Percentiles rank a stretch among this genome's conserved stretches.
phyloP scores from a whole-genome alignment of 1,140 invertebrate genomes.

The Ceratitis capitata region DNA sequence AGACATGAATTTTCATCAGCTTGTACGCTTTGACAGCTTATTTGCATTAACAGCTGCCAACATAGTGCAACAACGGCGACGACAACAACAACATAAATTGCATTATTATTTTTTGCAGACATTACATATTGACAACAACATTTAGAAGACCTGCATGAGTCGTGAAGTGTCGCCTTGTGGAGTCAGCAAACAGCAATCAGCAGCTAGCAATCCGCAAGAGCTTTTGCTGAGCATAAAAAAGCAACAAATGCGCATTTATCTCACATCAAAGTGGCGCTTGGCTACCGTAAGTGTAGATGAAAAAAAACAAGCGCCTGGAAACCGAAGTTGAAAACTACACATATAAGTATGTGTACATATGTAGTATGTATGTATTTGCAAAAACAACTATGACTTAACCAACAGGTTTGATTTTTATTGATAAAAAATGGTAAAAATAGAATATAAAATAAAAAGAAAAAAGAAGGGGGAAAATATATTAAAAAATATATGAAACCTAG shows the following conservation, averaged over 20 bases:
- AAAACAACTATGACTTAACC: too few species aligned
- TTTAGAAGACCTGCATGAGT: not conserved
- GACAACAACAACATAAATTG: not conserved
- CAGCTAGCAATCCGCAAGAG: not conserved
- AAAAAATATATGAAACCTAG: too few species aligned
- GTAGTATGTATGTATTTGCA: not conserved
- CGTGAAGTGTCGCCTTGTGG: not conserved
- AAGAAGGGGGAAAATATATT: too few species aligned
- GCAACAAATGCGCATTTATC: not conserved
- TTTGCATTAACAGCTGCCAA: slow-evolving; percentile 18
- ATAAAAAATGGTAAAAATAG: too few species aligned
- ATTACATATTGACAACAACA: not conserved
- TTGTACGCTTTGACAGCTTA: not conserved
- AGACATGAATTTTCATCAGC: slow-evolving; percentile 11
- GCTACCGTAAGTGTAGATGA: not conserved
- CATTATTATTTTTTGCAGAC: not conserved
- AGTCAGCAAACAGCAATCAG: too few species aligned
- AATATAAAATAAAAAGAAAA: too few species aligned
- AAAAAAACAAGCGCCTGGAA: not conserved
- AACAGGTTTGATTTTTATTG: too few species aligned
- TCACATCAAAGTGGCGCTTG: not conserved
- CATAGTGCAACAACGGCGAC: not conserved
- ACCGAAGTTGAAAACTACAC: not conserved
- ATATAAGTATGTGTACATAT: not conserved
- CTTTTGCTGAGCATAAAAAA: not conserved